phyloP scores from a whole-genome alignment of 2,888 invertebrate species.

The Melangyna quadrimaculata region DNA sequence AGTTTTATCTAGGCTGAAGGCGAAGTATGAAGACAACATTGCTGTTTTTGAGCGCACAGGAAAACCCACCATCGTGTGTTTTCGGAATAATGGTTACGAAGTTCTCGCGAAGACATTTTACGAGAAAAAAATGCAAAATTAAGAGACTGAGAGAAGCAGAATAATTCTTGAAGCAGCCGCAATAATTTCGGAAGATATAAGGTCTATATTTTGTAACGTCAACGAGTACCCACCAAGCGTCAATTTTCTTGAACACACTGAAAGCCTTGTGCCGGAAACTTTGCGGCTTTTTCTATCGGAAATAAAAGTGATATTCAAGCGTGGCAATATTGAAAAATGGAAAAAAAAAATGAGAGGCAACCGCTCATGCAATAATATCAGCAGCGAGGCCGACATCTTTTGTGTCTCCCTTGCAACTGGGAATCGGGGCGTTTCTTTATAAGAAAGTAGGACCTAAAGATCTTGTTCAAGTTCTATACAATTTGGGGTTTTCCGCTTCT shows the following conservation, averaged over 20 bases:
- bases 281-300: background rate
- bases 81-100: no score
- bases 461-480: background rate
- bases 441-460: background rate
- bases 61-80: no score
- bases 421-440: background rate
- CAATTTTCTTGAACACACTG: background rate
- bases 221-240: background rate
- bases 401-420: background rate
- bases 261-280: background rate
- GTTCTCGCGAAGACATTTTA: no score
- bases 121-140: no score
- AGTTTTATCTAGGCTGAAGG: no score
- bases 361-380: background rate
- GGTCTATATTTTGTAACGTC: background rate
- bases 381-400: background rate
- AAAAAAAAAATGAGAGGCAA: background rate
- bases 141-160: no score
- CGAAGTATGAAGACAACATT: no score
- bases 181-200: background rate
- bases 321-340: background rate
- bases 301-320: background rate
- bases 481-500: background rate
- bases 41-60: no score
- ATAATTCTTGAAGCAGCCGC: no score